Evolutionary conservation across 1,140 invertebrate species (phyloP), one percentile per base, ranked within the genome.

Genomic region (Hycleus phaleratus): DNA sequence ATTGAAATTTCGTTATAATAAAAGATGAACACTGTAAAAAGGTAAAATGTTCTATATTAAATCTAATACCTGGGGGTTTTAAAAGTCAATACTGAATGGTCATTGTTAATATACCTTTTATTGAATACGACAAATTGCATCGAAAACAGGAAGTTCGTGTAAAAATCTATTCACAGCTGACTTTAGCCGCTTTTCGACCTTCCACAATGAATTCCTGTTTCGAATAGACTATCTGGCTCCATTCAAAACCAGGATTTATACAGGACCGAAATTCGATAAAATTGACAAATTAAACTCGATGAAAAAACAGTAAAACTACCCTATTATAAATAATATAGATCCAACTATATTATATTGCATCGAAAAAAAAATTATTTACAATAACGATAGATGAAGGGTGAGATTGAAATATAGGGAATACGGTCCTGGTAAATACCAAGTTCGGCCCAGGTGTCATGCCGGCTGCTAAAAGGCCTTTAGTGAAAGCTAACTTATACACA

Each of bases 81-180:
- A 68, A 69, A 70, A 71, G 70, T 71, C 68, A 69, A 60, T 60
- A 32, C 65, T 66, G 61, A 68, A 68, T 66, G 59, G 68, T 65
- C 62, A 69, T 71, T 71, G 70, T 71, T 68, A 68, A 66, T 66
- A 49, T 63, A 32, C 32, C 32, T 32, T 32, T 64, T 64, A 69
- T 69, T 69, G 61, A 69, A 63, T 60, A 64, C 66, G 70, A 71
- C 70, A 71, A 71, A 71, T 71, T 71, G 70, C 68, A 70, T 70
- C 68, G 68, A 71, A 71, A 70, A 71, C 68, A 71, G 70, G 68
- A 71, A 71, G 68, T 71, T 66, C 67, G 68, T 71, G 69, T 71
- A 70, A 68, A 65, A 68, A 60, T 61, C 68, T 60, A 69, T 69
- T 68, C 63, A 71, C 58, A 60, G 62, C 50, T 67, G 68, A 68